These are phyloP conservation scores for Microcebus murinus DNA, from an alignment of 2,113 vertebrate genomes.

Conservation along the genomic window DNA sequence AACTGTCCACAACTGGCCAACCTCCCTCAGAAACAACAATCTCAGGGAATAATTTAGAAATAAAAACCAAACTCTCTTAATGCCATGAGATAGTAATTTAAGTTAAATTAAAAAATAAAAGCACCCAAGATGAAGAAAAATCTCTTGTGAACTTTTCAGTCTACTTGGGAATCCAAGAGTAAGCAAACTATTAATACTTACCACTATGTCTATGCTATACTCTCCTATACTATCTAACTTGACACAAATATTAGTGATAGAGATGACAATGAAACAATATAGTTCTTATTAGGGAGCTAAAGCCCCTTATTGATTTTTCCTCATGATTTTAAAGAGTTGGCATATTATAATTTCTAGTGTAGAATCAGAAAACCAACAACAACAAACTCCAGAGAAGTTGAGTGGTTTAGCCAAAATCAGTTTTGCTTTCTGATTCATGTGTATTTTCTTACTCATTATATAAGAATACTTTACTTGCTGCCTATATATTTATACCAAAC, in stretches of 20 bases:
- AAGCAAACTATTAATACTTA: neutral
- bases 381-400: neutral
- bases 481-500: neutral
- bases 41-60: neutral
- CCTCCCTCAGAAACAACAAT: neutral
- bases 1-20: neutral
- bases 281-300: neutral
- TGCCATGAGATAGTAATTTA: neutral
- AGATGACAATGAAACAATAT: neutral
- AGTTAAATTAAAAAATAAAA: neutral
- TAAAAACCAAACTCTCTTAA: neutral
- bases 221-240: neutral
- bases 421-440: neutral
- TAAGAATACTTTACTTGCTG: neutral
- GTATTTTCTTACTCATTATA: neutral
- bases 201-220: neutral
- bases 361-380: neutral
- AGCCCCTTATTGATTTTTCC: neutral
- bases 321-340: neutral
- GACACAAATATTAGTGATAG: neutral
- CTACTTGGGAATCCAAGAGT: neutral
- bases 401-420: neutral
- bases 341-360: neutral
- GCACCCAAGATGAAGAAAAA: neutral
- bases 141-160: neutral